A percentile compares a stretch with the other conserved stretches of the same genome.
These are phyloP conservation scores for Bradypus variegatus DNA, from an alignment of 2,797 vertebrate genomes.

Conservation along the genomic window DNA sequence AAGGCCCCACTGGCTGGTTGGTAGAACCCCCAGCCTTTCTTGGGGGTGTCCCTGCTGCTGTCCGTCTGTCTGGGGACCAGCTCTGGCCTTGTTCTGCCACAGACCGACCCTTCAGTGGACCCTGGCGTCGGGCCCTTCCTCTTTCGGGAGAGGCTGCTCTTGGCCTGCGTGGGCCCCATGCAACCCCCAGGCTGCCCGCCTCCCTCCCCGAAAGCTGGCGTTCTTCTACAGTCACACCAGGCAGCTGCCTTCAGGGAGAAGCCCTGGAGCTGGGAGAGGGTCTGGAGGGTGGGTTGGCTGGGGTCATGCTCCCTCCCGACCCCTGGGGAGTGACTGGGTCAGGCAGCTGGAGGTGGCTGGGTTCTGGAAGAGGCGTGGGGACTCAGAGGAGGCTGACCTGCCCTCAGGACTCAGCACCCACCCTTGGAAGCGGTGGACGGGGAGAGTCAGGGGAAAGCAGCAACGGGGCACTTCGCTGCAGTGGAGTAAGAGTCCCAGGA, in stretches of 20 bases:
- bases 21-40: neutral
- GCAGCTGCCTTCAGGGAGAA: neutral
- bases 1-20: neutral
- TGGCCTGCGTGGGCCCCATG: neutral
- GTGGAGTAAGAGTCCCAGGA: neutral
- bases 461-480: too few relatives aligned
- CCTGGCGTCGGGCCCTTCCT: neutral
- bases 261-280: neutral
- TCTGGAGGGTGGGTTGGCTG: neutral
- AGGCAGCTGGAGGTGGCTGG: neutral
- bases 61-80: neutral
- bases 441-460: neutral
- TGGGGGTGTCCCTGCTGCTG: neutral
- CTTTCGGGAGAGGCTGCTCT: neutral
- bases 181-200: neutral
- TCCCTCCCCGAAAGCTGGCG: neutral
- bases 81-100: neutral
- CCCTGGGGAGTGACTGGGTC: neutral
- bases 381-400: neutral
- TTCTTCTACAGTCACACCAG: neutral
- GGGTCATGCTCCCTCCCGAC: neutral
- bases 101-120: neutral
- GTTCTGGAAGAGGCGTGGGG: neutral
- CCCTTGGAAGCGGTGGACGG: neutral
- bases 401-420: neutral